Base-by-base conservation (phyloP, 2,888 invertebrate genomes). In the Cryptus armator region DNA sequence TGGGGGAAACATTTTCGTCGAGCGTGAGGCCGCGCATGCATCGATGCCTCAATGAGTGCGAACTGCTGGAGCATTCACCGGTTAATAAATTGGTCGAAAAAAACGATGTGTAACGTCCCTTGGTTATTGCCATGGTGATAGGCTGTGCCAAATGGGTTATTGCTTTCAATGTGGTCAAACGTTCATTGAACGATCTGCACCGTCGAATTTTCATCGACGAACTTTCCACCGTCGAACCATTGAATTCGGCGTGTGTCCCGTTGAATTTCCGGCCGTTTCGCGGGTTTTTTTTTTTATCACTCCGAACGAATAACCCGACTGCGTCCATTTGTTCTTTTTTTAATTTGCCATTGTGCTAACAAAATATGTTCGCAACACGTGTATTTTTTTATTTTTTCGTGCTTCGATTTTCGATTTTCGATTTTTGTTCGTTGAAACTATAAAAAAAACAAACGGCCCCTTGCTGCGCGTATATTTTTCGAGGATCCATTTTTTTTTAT, bases 11-110 rank as follows among this genome's bases (percentile, higher is more conserved):
- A 56, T 72, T 72, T 84, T 72, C 44, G n/a, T 68, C 62, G 53
- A 68, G 72, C 67, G 67, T 32, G 76, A 84, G 43, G 59, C 14
- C 16, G 62, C 16, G 62, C 53, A 14, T 24, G 48, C 51, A 70
- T 29, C 10, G 48, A 46, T 32, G 68, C 24, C 32, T 64, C 83
- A 46, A 16, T 70, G 68, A 70, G 43, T 51, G 14, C 16, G 32
- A 37, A 66, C n/a, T 32, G 46, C 48, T 19, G 12, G 51, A 43
- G 67, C 67, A 43, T 32, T 71, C 80, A 19, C 16, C 67, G 67
- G 51, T 62, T 46, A 76, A 84, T 68, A 51, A 72, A 84, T 84
- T 68, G 71, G 51, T 62, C 48, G 19, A 53, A 77, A 72, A 46
- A 24, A 46, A 46, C 44, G 44, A 9, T 24, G 19, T 12, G 14